Base-by-base conservation (phyloP, 2,113 vertebrate genomes). In the Tamias sibiricus region DNA sequence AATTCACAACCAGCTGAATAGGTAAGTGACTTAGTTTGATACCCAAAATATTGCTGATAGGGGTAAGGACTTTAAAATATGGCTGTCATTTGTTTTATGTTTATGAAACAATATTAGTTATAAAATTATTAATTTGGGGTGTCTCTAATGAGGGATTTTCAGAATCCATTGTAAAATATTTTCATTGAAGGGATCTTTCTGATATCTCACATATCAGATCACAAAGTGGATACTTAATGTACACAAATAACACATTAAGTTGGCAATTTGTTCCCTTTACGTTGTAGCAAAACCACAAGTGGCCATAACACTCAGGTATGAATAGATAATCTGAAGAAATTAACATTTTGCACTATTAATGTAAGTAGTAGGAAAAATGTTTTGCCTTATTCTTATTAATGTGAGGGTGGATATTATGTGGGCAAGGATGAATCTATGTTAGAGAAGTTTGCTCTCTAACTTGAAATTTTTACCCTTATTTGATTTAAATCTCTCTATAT, bases 401-500 rank as follows among this genome's bases (percentile, higher is more conserved):
- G 0, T 77, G 28, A 83, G 52, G 19, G 42, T 81, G 32, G 72
- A 37, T 82, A 59, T 88, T 84, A 47, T 32, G 59, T 13, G 59
- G 47, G 2, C 69, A 88, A 93, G 44, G 62, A 69, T 88, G 64
- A 96, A 79, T 66, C n/a, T 93, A 17, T 92, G 77, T 79, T 92
- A 74, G 2, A 59, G 11, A 90, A 72, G 13, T 94, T 94, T 94
- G 37, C 69, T 94, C 96, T 92, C 62, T 0, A 4, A 77, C 7
- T 72, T 91, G 32, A 89, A 37, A 75, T 49, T 96, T 95, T 87
- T 71, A 59, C 71, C 30, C 35, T 85, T 81, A 42, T 72, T 82
- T 87, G n/a, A 86, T 35, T 90, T 86, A 93, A 80, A 93, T 89
- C 22, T 94, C 42, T 86, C 37, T 94, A 4, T 35, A 72, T 93